Conservation (phyloP, 1,140 invertebrate genomes). For the Bombus ignitus region DNA sequence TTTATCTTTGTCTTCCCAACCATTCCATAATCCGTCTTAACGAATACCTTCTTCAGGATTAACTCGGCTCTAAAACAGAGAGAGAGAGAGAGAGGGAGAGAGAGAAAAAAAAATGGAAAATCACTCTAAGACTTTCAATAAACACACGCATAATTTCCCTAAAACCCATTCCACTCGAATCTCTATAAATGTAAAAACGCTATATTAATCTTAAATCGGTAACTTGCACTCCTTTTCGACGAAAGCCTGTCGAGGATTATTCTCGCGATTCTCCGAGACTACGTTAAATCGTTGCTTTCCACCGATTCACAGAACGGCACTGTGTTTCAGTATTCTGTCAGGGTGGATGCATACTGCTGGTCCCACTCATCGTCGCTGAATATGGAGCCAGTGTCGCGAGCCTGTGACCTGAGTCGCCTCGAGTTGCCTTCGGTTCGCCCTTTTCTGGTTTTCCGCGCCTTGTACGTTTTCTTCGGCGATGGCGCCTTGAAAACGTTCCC, state of each 20-base stretch:
- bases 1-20: background rate
- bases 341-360: background rate
- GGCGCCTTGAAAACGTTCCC: constrained; percentile 61
- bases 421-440: constrained; percentile 7
- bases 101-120: too few relatives aligned
- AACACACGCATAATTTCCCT: background rate
- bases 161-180: background rate
- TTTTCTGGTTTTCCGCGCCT: constrained; percentile 50
- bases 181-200: background rate
- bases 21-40: background rate
- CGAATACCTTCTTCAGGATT: background rate
- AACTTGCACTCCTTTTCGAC: background rate
- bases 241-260: background rate
- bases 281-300: background rate
- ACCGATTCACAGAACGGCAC: too few relatives aligned
- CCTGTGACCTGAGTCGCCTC: constrained; percentile 18
- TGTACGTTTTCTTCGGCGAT: constrained; percentile 24
- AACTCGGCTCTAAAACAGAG: background rate
- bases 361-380: constrained; percentile 36
- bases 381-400: background rate
- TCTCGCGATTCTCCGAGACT: too few relatives aligned
- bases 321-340: background rate
- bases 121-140: background rate
- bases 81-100: background rate
- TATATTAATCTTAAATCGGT: constrained; percentile 1